Evolutionary conservation across 2,888 invertebrate genomes (phyloP), one percentile per base, ranked within the genome.

Genomic region (Patella caerulea): DNA sequence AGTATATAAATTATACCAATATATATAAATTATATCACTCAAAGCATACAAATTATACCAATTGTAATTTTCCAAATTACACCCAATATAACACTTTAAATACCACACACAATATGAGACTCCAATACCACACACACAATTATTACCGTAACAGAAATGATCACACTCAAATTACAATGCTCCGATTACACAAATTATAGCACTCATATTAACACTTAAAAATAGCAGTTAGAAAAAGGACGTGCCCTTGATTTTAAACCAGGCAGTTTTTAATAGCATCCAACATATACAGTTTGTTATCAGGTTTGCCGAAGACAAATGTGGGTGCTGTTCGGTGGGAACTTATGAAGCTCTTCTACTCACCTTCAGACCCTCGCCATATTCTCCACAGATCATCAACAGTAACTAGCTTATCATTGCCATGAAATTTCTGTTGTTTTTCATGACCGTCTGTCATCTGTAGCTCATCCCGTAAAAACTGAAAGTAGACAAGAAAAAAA

Each of bases 381-480:
- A 97, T 96, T 90, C 96, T 96, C 99, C 99, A 99, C 56, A 99
- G 93, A 92, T 99, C 99, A 89, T 96, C 96, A 76, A 98, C 98
- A 12, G 97, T 98, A 88, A 99, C 98, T 90, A 98, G 97, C 94
- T 97, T 97, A 92, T 99, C 98, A 91, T 98, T 96, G 88, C 95
- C 95, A 93, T 99, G 99, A 92, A 99, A 99, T 70, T 96, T 96
- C 82, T 96, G 95, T 91, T 98, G 98, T 76, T 98, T 95, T 91
- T 97, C 97, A 86, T 96, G 96, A 2, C 97, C 97, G 84, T 97
- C 96, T 92, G 97, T 96, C 91, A 98, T 97, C 92, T 98, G 96
- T 86, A 99, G 93, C 93, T 99, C 99, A 92, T 98, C 98, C 82
- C 97, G 94, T 83, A 98, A 93, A 93, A 98, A 98, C 98, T 98